A percentile compares a stretch with the other conserved stretches of the same genome.
These are phyloP conservation scores for Sebastes aleutianus DNA, from an alignment of 2,797 vertebrate species.

Conservation along the genomic window DNA sequence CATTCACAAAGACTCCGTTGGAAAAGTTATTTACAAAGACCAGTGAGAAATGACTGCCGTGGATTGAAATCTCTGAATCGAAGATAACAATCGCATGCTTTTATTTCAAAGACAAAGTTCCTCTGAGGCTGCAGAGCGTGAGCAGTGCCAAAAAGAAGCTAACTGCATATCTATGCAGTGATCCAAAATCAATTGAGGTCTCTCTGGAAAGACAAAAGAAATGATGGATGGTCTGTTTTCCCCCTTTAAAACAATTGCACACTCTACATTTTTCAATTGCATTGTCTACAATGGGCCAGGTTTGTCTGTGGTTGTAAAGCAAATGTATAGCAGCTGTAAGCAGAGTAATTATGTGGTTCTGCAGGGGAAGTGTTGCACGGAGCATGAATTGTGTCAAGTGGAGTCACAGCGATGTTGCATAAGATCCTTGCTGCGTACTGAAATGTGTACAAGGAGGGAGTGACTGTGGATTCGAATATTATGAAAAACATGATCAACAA, in stretches of 20 bases:
- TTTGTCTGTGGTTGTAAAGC: slow-evolving; percentile 45
- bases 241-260: slow-evolving; percentile 61
- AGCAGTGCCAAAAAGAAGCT: slow-evolving; percentile 51
- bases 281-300: slow-evolving; percentile 52
- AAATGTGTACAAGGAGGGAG: not conserved
- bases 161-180: slow-evolving; percentile 73
- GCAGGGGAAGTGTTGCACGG: slow-evolving; percentile 22
- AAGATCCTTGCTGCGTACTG: not conserved
- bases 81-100: slow-evolving; percentile 66
- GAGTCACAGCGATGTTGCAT: slow-evolving; percentile 4
- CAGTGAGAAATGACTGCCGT: slow-evolving; percentile 54
- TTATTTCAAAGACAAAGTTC: slow-evolving; percentile 70
- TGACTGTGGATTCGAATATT: not conserved
- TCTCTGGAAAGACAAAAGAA: slow-evolving; percentile 72
- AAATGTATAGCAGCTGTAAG: slow-evolving; percentile 53
- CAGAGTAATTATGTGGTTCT: slow-evolving; percentile 35
- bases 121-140: slow-evolving; percentile 33
- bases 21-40: slow-evolving; percentile 63
- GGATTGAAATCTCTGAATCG: slow-evolving; percentile 50
- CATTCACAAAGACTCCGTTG: slow-evolving; percentile 38
- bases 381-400: slow-evolving; percentile 10
- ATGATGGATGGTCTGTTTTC: slow-evolving; percentile 70
- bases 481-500: not conserved
- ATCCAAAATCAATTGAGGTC: slow-evolving; percentile 76
- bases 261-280: slow-evolving; percentile 67